Evolutionary conservation across 2,113 vertebrate species (phyloP), one percentile per base, ranked within the genome.

Genomic region (Ahaetulla prasina): DNA sequence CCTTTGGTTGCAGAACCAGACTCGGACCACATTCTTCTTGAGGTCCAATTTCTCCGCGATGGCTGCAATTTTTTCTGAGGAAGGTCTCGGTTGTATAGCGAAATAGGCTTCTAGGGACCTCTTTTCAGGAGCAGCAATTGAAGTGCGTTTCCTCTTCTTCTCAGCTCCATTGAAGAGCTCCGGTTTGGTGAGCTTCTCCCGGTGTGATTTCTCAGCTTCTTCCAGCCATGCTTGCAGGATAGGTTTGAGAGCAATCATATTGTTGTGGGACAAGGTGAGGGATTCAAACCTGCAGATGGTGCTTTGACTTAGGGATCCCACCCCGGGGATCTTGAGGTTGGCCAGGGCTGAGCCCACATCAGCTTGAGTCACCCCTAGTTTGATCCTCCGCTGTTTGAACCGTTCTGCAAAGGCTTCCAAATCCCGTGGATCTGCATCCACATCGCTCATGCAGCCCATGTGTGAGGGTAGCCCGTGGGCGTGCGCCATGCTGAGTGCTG

Each of bases 231-330:
- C 99, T 97, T 99, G 99, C 95, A 99, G 97, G 95, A 99, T 99
- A 97, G 99, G 99, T 93, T 99, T 99, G 94, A 99, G 98, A 25
- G 99, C 99, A 93, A 99, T 99, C 99, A 99, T 99, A 96, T 99
- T 99, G 98, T 99, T 99, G 98, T 99, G 99, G 11, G 99, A 99
- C 88, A 99, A 97, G 25, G 99, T 99, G 88, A 99, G 99, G 3
- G 99, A 99, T 96, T 99, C 99, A 96, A 99, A 99, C 94, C 99
- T 98, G 96, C 99, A 99, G 98, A 99, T 99, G 97, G 99, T 99
- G 98, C 99, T 99, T 96, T 99, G 99, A 97, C 99, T 99, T 74
- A 99, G 98, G 74, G 99, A 99, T 80, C 99, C 99, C 96, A 99
- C 99, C 27, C 99, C 99, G 3, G 99, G 99, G 96, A 99, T 99